phyloP scores from a whole-genome alignment of 2,888 invertebrate genomes.

The Hemaris fuciformis region DNA sequence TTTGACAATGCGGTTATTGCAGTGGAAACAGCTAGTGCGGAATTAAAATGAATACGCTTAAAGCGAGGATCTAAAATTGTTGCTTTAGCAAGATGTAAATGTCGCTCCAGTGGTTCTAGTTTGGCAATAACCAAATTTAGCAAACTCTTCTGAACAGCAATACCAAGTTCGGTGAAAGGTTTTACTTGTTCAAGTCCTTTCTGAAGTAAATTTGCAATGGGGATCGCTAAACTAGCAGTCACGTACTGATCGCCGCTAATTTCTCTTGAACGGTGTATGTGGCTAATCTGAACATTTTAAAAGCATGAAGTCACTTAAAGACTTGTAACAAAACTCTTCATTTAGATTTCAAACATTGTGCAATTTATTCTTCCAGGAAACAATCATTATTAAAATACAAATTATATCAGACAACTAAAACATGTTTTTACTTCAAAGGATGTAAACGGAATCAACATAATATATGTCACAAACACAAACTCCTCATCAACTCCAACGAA shows the following conservation, averaged over 20 bases:
- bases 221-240: conserved; percentile 30
- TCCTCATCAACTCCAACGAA: no score
- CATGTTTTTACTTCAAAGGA: no score
- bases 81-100: conserved; percentile 24
- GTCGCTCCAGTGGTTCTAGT: conserved; percentile 21
- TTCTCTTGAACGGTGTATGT: no score
- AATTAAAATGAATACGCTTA: not conserved
- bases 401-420: no score
- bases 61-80: conserved; percentile 23
- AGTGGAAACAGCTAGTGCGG: conserved; percentile 18
- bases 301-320: no score
- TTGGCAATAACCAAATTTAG: conserved; percentile 17
- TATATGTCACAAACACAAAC: no score
- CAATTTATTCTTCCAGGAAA: no score
- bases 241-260: conserved; percentile 32
- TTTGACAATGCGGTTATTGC: conserved; percentile 18
- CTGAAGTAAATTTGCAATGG: conserved; percentile 23
- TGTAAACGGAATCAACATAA: no score
- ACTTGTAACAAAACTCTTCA: no score
- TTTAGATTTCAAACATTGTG: no score
- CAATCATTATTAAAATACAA: no score
- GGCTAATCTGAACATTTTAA: no score
- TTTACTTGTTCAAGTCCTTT: conserved; percentile 1
- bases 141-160: conserved; percentile 18
- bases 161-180: conserved; percentile 12